phyloP scores from a whole-genome alignment of 2,888 invertebrate species.

The Trisateles emortualis region DNA sequence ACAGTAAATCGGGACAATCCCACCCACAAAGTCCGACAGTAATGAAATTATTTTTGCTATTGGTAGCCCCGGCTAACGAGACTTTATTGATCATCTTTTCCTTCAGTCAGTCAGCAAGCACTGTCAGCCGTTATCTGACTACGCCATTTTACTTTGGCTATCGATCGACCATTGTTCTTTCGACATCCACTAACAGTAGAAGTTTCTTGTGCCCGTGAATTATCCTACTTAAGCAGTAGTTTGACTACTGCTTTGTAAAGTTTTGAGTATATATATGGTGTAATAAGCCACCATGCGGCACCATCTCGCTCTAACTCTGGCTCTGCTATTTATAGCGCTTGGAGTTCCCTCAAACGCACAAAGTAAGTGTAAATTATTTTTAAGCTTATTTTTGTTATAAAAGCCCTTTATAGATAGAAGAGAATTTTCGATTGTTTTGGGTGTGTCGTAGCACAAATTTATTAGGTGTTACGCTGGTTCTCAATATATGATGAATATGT shows the following conservation, averaged over 20 bases:
- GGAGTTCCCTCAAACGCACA: slow-evolving; percentile 67
- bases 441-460: not conserved
- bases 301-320: slow-evolving; percentile 49
- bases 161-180: slow-evolving; percentile 16
- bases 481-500: too few relatives aligned
- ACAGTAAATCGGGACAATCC: too few relatives aligned
- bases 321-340: slow-evolving; percentile 71
- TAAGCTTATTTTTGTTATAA: not conserved
- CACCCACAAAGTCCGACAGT: too few relatives aligned
- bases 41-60: too few relatives aligned
- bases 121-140: not conserved
- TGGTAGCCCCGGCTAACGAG: too few relatives aligned
- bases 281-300: slow-evolving; percentile 41
- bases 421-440: not conserved
- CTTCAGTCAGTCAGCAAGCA: too few relatives aligned
- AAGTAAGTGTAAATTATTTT: slow-evolving; percentile 60
- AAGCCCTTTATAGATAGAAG: not conserved
- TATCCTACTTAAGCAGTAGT: not conserved
- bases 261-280: slow-evolving; percentile 18
- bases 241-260: not conserved
- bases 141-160: slow-evolving; percentile 13
- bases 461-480: slow-evolving; percentile 14
- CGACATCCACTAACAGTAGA: not conserved
- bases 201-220: not conserved
- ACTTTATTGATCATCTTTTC: too few relatives aligned